Conservation (phyloP, 2,113 vertebrate genomes). For the Erythrocercus mccallii region DNA sequence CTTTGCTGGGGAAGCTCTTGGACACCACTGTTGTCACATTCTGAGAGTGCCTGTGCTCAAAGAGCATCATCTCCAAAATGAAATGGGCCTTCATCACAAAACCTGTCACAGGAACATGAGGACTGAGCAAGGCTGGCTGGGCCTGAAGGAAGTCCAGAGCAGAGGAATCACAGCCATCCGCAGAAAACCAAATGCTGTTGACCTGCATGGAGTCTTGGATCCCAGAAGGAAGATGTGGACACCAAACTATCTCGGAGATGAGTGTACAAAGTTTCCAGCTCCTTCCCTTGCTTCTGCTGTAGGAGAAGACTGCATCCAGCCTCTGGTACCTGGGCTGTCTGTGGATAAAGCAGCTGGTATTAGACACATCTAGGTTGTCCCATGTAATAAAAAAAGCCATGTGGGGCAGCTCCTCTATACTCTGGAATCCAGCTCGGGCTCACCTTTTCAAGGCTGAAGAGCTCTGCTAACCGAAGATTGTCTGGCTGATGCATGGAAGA, state of each 20-base stretch:
- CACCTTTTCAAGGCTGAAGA: neutral
- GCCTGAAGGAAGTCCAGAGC: neutral
- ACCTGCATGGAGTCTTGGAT: neutral
- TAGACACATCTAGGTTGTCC: neutral
- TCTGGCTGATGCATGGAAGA: neutral
- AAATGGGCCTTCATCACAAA: neutral
- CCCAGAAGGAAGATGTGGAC: neutral
- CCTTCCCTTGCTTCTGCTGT: neutral
- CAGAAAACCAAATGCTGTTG: neutral
- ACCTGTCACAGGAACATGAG: neutral
- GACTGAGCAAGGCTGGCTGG: neutral
- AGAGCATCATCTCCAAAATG: neutral
- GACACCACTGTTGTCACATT: neutral
- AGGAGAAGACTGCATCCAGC: neutral
- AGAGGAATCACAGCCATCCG: neutral
- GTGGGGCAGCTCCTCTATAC: neutral
- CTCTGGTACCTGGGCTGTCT: neutral
- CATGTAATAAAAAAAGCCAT: neutral
- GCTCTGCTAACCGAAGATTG: neutral
- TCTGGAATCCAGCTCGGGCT: neutral
- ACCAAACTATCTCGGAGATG: neutral
- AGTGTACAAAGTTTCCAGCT: neutral
- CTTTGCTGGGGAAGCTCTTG: neutral
- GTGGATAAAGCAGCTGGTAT: neutral
- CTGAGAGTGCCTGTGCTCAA: neutral